Base-by-base conservation (phyloP, 2,797 vertebrate species). In the Hypotaenidia okinawae region DNA sequence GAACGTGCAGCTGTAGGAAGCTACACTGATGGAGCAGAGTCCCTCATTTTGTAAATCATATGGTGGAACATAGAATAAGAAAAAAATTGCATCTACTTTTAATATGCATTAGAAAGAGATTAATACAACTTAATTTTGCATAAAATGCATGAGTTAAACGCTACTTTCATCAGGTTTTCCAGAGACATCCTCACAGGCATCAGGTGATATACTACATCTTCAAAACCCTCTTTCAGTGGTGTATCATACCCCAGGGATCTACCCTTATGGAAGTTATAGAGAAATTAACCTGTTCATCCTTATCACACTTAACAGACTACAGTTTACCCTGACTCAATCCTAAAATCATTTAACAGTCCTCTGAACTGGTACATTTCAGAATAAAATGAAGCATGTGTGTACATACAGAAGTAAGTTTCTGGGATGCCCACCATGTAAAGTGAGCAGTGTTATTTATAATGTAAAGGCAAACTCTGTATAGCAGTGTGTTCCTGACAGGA, bases 121-220 rank as follows among this genome's bases (percentile, higher is more conserved):
- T 75, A 89, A 83, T 83, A 90, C 57, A 80, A 39, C 19, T 85
- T 37, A 62, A 41, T 32, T 93, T 83, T 84, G 73, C 45, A 86
- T 76, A 84, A 95, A 92, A 81, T 45, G 17, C 62, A 66, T 78
- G 55, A 93, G 41, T 43, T 92, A 76, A 87, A 92, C 83, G 83
- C 81, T 83, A 74, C 28, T 85, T 92, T 58, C 87, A 72, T 88
- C 88, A 94, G n/a, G 70, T 90, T 94, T 89, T 33, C 74, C 66
- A 84, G 32, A 85, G 72, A 84, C 35, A 57, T 80, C 62, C 54
- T 85, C 55, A 43, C 24, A 83, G 23, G 13, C 62, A 81, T 83
- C 64, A 68, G n/a, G 45, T 92, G 87, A 89, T 58, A 91, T 19
- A 35, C 84, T 77, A 89, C 61, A 55, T 83, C 75, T 91, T 80